Evolutionary conservation across 2,797 vertebrate genomes (phyloP).

Genomic region (Aldrovandia affinis): DNA sequence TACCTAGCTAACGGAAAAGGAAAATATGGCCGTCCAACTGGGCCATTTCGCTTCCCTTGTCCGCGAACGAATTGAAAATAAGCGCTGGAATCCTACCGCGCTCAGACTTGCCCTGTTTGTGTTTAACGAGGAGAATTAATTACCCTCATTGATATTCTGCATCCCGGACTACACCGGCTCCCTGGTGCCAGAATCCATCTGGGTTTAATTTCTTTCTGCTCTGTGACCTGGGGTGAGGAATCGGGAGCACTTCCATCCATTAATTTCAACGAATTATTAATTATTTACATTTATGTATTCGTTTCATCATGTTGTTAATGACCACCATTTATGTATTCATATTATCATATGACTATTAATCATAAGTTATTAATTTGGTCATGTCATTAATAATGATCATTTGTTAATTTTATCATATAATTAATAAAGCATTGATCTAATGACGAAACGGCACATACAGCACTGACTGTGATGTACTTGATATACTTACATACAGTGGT

Average conservation of each 20-base stretch:
- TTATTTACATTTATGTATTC: not conserved
- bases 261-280: conserved; percentile 10
- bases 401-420: not conserved
- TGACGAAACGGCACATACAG: too few species aligned
- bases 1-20: conserved; percentile 48
- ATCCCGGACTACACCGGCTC: conserved; percentile 60
- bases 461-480: too few species aligned
- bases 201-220: conserved; percentile 47
- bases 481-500: too few species aligned
- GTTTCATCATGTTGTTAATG: not conserved
- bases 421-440: not conserved
- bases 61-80: conserved; percentile 53
- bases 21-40: conserved; percentile 60
- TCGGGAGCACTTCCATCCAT: conserved; percentile 1
- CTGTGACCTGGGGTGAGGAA: conserved; percentile 38
- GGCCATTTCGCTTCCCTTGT: conserved; percentile 43
- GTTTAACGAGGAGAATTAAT: conserved; percentile 75
- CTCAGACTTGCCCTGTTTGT: conserved; percentile 62
- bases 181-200: conserved; percentile 53
- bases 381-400: not conserved
- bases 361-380: not conserved
- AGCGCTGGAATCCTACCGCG: conserved; percentile 45
- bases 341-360: not conserved
- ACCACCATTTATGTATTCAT: not conserved
- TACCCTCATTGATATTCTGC: conserved; percentile 73